Conservation (phyloP, 2,113 vertebrate genomes). For the Picathartes gymnocephalus region DNA sequence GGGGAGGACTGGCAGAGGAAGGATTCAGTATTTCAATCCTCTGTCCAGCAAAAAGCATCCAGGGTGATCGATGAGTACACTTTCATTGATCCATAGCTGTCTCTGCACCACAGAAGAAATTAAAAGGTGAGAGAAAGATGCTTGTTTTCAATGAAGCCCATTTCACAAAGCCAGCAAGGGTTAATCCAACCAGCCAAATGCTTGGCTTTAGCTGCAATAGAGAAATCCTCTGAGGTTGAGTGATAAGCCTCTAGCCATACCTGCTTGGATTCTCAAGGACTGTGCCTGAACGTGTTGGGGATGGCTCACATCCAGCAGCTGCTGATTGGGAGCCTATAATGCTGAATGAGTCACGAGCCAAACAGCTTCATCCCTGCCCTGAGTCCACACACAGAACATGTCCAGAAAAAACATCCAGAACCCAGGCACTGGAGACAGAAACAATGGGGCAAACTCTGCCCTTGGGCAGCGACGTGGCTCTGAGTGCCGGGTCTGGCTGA, state of each 20-base stretch:
- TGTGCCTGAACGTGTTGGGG: neutral
- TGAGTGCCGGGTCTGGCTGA: fast-evolving
- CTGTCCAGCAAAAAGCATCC: neutral
- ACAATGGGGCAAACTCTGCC: neutral
- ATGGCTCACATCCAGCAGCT: neutral
- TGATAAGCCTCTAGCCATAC: neutral
- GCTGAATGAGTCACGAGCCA: neutral
- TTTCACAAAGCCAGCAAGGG: neutral
- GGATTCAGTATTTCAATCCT: neutral
- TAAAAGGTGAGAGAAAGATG: neutral
- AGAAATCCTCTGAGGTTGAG: neutral
- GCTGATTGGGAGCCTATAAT: neutral
- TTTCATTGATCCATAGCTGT: neutral
- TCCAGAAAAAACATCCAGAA: neutral
- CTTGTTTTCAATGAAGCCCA: neutral
- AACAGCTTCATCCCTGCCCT: neutral
- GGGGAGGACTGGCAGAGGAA: neutral
- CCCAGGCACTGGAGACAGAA: neutral
- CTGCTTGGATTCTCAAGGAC: neutral
- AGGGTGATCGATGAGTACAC: neutral
- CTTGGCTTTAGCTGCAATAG: neutral
- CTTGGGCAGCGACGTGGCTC: neutral
- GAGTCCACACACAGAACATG: neutral
- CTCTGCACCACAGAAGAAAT: neutral
- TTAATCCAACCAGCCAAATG: neutral